These are phyloP conservation scores for Ooceraea biroi DNA, from an alignment of 1,140 invertebrate species.

Conservation along the genomic window DNA sequence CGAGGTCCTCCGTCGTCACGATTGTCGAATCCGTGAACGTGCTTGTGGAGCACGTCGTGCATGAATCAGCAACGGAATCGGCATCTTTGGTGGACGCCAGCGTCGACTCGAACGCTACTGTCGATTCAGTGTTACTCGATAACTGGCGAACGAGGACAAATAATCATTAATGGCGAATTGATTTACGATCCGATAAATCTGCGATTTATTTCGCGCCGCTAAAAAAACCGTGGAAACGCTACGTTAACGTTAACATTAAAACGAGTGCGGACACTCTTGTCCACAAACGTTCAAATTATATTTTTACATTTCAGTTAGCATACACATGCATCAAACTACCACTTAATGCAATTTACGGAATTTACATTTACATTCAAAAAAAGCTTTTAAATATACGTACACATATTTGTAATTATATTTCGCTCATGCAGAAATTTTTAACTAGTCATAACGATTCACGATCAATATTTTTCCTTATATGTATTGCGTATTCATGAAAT, in stretches of 20 bases:
- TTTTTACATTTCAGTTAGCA: not conserved
- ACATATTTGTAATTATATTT: not conserved
- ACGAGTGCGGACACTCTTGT: conserved; percentile 9
- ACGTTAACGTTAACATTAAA: conserved; percentile 6
- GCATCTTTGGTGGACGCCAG: conserved; percentile 37
- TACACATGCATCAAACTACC: too few species aligned
- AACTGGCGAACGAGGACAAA: conserved; percentile 59
- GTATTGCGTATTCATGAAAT: conserved; percentile 24
- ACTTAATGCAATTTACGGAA: conserved; percentile 8
- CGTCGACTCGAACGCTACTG: conserved; percentile 51
- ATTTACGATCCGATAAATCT: conserved; percentile 2
- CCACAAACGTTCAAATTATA: not conserved
- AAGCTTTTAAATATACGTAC: not conserved
- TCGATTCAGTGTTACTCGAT: conserved; percentile 64
- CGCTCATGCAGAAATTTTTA: not conserved
- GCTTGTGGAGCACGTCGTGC: conserved; percentile 71
- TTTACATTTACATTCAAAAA: not conserved
- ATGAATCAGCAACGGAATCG: conserved; percentile 64
- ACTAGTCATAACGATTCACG: conserved; percentile 1
- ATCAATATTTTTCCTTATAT: not conserved
- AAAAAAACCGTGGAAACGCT: not conserved
- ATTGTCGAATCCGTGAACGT: conserved; percentile 54
- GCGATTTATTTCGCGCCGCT: not conserved
- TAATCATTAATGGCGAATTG: not conserved
- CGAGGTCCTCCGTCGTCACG: conserved; percentile 66